Evolutionary conservation across 1,140 invertebrate genomes (phyloP).

Genomic region (Calosoma granatense): DNA sequence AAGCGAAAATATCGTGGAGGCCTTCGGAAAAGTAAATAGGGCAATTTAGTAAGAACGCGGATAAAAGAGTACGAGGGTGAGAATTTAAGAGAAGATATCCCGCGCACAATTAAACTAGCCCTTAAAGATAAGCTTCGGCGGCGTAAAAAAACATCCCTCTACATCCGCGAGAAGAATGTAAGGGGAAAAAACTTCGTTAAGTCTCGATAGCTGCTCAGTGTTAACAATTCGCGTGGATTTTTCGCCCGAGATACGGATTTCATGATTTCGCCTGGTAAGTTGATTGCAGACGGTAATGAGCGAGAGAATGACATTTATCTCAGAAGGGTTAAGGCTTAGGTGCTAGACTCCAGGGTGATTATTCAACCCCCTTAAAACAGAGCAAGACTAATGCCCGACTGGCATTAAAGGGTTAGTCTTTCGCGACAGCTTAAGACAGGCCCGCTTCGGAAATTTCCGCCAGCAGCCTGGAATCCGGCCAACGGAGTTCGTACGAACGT

Average conservation of each 20-base stretch:
- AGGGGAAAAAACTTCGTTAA: conserved; percentile 25
- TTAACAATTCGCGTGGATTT: conserved; percentile 28
- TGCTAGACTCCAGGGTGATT: conserved; percentile 19
- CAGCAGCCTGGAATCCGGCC: background rate
- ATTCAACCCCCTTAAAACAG: conserved; percentile 27
- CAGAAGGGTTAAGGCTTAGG: conserved; percentile 23
- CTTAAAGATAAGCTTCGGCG: conserved; percentile 32
- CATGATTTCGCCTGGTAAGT: conserved; percentile 20
- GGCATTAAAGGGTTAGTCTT: conserved; percentile 22
- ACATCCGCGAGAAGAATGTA: conserved; percentile 18
- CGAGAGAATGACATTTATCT: conserved; percentile 28
- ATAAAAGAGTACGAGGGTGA: conserved; percentile 15
- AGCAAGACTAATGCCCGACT: conserved; percentile 23
- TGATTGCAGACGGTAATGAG: conserved; percentile 26
- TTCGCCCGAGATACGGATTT: conserved; percentile 19
- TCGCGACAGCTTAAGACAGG: background rate
- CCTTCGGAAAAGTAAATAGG: conserved; percentile 22
- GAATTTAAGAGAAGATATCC: conserved; percentile 22
- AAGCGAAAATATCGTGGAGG: conserved; percentile 13
- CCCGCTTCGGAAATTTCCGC: background rate
- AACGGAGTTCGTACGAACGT: conserved; percentile 1
- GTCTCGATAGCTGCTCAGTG: conserved; percentile 19
- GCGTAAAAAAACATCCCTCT: conserved; percentile 32
- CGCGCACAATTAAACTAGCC: conserved; percentile 34
- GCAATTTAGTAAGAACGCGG: conserved; percentile 21